Percentiles rank a stretch among this genome's conserved stretches.
Conservation (phyloP, 2,797 vertebrate genomes). For the Pyrrhura leucotis region DNA sequence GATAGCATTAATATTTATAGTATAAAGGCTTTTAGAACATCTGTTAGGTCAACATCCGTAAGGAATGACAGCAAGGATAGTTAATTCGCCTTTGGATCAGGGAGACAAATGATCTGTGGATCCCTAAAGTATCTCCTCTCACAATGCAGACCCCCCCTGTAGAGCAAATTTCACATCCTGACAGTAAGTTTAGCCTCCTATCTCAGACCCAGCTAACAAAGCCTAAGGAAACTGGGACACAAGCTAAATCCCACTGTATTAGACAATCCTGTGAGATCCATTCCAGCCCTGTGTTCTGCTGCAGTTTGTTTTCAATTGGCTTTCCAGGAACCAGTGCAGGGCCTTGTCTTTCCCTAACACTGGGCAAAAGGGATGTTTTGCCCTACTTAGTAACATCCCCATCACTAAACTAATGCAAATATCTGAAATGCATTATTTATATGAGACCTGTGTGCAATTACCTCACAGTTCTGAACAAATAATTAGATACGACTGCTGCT, state of each 20-base stretch:
- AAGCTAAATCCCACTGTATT: neutral
- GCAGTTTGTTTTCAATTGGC: neutral
- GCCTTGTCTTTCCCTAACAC: neutral
- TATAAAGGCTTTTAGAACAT: neutral
- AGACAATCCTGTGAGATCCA: neutral
- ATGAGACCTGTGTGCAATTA: slow-evolving; percentile 25
- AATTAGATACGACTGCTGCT: slow-evolving; percentile 20
- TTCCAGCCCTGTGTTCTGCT: neutral
- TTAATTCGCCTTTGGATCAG: neutral
- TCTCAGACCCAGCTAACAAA: neutral
- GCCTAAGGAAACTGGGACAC: neutral
- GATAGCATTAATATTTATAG: slow-evolving; percentile 15
- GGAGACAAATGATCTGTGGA: neutral
- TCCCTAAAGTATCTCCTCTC: neutral
- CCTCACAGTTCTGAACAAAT: slow-evolving; percentile 28
- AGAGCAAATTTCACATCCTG: neutral
- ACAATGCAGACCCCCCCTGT: neutral
- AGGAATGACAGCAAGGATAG: neutral
- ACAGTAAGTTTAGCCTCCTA: neutral
- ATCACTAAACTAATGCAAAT: slow-evolving; percentile 30
- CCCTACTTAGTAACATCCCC: slow-evolving; percentile 29
- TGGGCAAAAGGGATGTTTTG: slow-evolving; percentile 25
- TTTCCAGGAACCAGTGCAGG: neutral
- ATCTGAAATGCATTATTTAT: slow-evolving; percentile 62
- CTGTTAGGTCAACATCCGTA: neutral